These are phyloP conservation scores for Micropoecilia bifurca DNA, from an alignment of 2,797 vertebrate genomes.

Conservation along the genomic window DNA sequence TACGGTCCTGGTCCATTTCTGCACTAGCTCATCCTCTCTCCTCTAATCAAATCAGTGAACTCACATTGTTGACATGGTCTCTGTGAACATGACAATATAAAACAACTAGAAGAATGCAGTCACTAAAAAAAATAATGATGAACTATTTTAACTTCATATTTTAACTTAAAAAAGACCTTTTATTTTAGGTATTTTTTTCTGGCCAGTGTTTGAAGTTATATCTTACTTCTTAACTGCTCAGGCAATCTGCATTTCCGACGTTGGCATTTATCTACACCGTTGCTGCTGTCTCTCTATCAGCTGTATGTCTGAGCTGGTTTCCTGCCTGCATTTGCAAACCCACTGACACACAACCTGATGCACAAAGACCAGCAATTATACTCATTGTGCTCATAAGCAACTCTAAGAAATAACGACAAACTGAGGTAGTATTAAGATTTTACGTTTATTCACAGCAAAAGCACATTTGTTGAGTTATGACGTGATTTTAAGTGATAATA, in stretches of 20 bases:
- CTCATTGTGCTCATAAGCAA: background rate
- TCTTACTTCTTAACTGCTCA: background rate
- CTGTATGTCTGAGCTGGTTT: background rate
- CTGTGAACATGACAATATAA: background rate
- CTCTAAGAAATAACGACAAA: background rate
- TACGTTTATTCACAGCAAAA: background rate
- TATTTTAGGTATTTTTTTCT: background rate
- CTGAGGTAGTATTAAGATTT: background rate
- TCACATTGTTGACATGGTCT: background rate
- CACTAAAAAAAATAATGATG: background rate
- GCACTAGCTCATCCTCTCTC: background rate
- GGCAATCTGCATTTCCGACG: background rate
- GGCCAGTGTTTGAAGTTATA: background rate
- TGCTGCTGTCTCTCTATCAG: background rate
- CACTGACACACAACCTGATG: background rate
- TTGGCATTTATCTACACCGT: background rate
- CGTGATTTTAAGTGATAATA: background rate
- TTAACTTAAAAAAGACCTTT: no score
- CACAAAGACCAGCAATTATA: background rate
- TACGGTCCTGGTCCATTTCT: background rate
- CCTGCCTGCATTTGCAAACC: background rate
- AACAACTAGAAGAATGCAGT: background rate
- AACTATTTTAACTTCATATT: background rate
- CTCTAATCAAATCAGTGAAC: background rate
- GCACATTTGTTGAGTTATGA: background rate